Conservation (phyloP, 2,888 invertebrate genomes). For the Acleris emargana region DNA sequence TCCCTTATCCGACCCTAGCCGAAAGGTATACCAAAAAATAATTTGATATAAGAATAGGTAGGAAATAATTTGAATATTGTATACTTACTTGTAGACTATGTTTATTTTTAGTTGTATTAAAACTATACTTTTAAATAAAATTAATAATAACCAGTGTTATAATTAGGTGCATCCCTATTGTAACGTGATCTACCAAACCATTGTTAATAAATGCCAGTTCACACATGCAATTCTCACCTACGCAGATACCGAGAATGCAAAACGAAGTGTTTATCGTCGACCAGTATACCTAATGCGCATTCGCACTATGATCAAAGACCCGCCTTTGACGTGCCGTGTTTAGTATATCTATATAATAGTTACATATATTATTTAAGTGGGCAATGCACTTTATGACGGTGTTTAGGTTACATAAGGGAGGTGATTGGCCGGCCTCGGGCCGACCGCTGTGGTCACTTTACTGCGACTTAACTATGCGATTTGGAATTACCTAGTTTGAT, state of each 20-base stretch:
- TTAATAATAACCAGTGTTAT: too few species aligned
- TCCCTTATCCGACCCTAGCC: too few species aligned
- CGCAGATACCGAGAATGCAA: slow-evolving; percentile 12
- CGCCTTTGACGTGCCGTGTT: slow-evolving; percentile 48
- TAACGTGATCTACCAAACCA: background rate
- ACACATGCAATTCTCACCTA: slow-evolving; percentile 7
- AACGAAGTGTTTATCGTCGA: slow-evolving; percentile 27
- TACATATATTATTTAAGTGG: slow-evolving; percentile 50
- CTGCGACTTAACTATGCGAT: slow-evolving; percentile 47
- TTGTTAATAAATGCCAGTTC: background rate
- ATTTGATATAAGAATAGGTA: too few species aligned
- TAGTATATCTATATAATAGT: slow-evolving; percentile 39
- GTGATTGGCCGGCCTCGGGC: slow-evolving; percentile 79
- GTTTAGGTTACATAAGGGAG: slow-evolving; percentile 66
- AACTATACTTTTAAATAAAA: too few species aligned
- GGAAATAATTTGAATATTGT: too few species aligned
- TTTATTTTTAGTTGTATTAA: too few species aligned
- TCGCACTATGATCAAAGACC: slow-evolving; percentile 63
- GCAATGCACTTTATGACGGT: slow-evolving; percentile 53
- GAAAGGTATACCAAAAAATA: too few species aligned
- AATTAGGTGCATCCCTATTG: too few species aligned
- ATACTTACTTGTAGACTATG: too few species aligned
- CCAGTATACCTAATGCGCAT: slow-evolving; percentile 44
- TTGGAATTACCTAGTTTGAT: slow-evolving; percentile 9
- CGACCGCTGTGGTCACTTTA: slow-evolving; percentile 61